Conservation (phyloP, 2,888 invertebrate genomes). For the Calameuta idolon region DNA sequence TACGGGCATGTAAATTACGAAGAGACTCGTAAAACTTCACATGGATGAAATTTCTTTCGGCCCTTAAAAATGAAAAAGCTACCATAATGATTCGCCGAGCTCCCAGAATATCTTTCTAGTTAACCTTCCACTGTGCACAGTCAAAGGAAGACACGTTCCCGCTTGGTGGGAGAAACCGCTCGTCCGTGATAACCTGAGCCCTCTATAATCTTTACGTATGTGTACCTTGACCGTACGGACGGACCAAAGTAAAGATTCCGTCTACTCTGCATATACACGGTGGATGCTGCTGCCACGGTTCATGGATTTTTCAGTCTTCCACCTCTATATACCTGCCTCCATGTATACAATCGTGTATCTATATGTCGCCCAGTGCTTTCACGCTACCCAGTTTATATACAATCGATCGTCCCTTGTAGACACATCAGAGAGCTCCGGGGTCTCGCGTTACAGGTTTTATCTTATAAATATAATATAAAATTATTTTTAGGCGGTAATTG, state of each 20-base stretch:
- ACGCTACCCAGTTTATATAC: not conserved
- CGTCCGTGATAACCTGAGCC: not conserved
- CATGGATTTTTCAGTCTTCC: not conserved
- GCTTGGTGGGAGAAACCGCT: not conserved
- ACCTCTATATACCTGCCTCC: not conserved
- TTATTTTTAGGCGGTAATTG: not conserved
- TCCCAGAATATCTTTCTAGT: not conserved
- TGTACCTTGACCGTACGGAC: not conserved
- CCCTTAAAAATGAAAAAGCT: not conserved
- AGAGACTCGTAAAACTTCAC: not conserved
- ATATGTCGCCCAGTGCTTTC: not conserved
- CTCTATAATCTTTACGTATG: not conserved
- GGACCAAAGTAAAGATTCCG: not conserved
- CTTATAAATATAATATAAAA: not conserved
- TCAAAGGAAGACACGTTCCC: not conserved
- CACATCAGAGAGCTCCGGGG: not conserved
- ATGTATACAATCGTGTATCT: not conserved
- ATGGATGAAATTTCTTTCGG: not conserved
- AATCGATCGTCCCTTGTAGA: not conserved
- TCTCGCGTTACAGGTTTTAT: not conserved
- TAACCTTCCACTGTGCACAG: not conserved
- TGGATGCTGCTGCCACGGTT: not conserved
- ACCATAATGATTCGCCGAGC: not conserved
- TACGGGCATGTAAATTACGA: not conserved
- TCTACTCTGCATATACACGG: not conserved